Base-by-base conservation (phyloP, 1,140 invertebrate genomes). In the Anastatus disparis region DNA sequence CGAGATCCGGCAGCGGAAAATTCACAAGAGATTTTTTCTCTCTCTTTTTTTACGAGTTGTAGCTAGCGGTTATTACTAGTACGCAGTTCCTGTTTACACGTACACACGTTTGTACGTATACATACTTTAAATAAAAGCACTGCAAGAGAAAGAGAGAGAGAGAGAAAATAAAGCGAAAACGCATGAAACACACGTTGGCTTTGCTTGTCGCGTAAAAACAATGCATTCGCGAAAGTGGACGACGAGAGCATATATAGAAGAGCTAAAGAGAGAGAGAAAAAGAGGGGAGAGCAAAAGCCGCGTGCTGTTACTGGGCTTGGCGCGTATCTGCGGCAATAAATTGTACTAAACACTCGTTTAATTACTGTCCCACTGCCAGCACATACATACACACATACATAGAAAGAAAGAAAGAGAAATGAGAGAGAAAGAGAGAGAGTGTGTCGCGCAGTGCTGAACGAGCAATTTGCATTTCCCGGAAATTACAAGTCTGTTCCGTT, bases 401-500 rank as follows among this genome's bases (percentile, higher is more conserved):
- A n/a, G n/a, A n/a, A n/a, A n/a, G n/a, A n/a, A n/a, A n/a, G n/a
- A n/a, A n/a, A n/a, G n/a, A n/a, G n/a, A n/a, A n/a, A n/a, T n/a
- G n/a, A n/a, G n/a, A n/a, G n/a, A n/a, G n/a, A n/a, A n/a, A n/a
- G n/a, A n/a, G n/a, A n/a, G n/a, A n/a, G n/a, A n/a, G n/a, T n/a
- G 26, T 73, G 66, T 35, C 68, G 62, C 66, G 58, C 69, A 65
- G 66, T 72, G 52, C 68, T 71, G 74, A 74, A 59, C 71, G 70
- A 72, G 68, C 73, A 76, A 78, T 78, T 78, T 78, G 77, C 77
- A 78, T 76, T 75, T 74, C 65, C 73, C 70, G 71, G 68, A 73
- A 78, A 78, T 78, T 78, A 75, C 77, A 75, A 75, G 74, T 75
- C 75, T 72, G 75, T 75, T 78, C 75, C 71, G 75, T 78, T 75